Conservation (phyloP, 2,888 invertebrate genomes). For the Litoditis marina region DNA sequence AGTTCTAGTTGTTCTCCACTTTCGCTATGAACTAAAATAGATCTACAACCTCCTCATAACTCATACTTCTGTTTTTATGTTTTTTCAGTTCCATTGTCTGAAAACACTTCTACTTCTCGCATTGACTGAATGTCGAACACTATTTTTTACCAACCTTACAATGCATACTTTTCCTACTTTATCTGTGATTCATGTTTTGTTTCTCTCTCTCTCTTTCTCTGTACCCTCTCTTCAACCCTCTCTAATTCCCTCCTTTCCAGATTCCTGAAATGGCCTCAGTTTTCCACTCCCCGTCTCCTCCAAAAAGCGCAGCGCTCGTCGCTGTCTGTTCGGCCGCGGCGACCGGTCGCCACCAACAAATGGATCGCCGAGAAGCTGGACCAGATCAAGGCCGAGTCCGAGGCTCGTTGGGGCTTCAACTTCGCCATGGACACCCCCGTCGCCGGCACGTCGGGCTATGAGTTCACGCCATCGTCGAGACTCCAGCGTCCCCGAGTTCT, state of each 20-base stretch:
- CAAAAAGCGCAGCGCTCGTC: conserved; percentile 11
- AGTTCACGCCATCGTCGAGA: conserved; percentile 2
- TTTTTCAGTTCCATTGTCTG: too few species aligned
- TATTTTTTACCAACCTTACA: too few species aligned
- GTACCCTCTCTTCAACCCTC: not conserved
- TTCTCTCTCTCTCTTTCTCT: not conserved
- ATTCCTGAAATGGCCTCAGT: too few species aligned
- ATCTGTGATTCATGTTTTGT: too few species aligned
- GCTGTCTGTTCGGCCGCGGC: conserved; percentile 15
- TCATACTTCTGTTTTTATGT: too few species aligned
- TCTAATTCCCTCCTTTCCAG: not conserved
- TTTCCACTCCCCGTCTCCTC: not conserved
- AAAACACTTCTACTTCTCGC: too few species aligned
- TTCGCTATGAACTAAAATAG: too few species aligned
- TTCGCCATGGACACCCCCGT: conserved; percentile 10
- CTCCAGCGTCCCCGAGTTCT: conserved; percentile 12
- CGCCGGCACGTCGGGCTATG: conserved; percentile 9
- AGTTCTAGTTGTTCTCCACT: too few species aligned
- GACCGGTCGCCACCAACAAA: not conserved
- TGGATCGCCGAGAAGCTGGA: conserved; percentile 4
- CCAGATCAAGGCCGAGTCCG: not conserved
- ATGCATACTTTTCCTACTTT: too few species aligned
- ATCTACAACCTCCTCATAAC: too few species aligned
- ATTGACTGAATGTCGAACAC: too few species aligned
- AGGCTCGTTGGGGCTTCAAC: conserved; percentile 14